Conservation (phyloP, 2,113 vertebrate species). For the Peromyscus californicus region DNA sequence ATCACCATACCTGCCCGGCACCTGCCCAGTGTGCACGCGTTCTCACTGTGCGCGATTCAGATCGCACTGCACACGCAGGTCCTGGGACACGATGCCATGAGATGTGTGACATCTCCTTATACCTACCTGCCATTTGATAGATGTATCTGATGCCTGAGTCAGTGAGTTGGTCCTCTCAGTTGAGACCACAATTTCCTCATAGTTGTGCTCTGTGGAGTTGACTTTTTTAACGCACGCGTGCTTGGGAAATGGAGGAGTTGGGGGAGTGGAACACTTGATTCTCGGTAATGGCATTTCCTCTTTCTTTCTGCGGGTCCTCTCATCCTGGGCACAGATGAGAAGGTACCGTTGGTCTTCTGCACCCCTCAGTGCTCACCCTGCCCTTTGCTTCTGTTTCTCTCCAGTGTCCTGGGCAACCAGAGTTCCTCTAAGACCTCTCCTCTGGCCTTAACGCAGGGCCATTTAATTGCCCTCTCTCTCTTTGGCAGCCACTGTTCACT, state of each 20-base stretch:
- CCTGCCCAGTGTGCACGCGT: not conserved
- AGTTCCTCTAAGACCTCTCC: not conserved
- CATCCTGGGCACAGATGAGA: not conserved
- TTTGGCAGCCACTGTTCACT: not conserved
- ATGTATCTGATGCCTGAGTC: not conserved
- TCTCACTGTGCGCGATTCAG: not conserved
- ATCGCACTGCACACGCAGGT: no score
- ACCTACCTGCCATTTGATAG: not conserved
- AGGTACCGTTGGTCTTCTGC: not conserved
- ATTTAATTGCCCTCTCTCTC: not conserved
- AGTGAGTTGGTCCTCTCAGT: not conserved
- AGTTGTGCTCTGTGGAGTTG: not conserved
- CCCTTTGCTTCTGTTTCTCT: not conserved
- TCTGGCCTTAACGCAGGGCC: not conserved
- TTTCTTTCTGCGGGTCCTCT: not conserved
- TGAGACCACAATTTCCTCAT: not conserved
- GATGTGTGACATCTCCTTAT: not conserved
- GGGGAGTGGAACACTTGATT: not conserved
- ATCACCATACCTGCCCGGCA: no score
- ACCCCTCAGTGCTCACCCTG: not conserved
- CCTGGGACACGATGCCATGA: not conserved
- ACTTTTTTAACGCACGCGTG: not conserved
- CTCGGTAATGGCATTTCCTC: not conserved
- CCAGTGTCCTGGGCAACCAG: not conserved
- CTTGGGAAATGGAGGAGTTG: not conserved